phyloP scores from a whole-genome alignment of 2,797 vertebrate genomes.

The Acanthiza pusilla region DNA sequence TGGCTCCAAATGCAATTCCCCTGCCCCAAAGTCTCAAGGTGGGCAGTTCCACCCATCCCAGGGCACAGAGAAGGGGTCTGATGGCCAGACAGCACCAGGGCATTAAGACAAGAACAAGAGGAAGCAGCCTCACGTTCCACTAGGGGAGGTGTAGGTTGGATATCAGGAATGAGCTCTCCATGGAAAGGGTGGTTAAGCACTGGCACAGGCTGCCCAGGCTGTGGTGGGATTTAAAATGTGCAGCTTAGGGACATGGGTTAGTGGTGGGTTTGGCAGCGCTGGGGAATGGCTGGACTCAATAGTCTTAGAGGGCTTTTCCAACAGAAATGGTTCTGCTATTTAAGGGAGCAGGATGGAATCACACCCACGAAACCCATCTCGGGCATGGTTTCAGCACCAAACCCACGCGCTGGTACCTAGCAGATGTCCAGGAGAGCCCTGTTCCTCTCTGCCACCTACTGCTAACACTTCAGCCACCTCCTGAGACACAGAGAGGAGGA shows the following conservation, averaged over 20 bases:
- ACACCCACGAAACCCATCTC: not conserved
- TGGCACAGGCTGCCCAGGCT: not conserved
- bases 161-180: not conserved
- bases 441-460: not conserved
- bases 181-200: not conserved
- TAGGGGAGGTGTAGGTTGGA: not conserved
- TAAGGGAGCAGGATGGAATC: not conserved
- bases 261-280: not conserved
- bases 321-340: not conserved
- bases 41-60: not conserved
- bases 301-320: not conserved
- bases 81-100: not conserved
- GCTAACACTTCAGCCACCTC: not conserved
- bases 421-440: not conserved
- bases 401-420: not conserved
- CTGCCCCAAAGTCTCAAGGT: not conserved
- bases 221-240: not conserved
- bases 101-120: not conserved
- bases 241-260: not conserved
- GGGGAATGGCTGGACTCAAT: not conserved
- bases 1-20: accelerated
- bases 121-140: accelerated
- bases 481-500: not conserved
- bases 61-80: accelerated
- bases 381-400: not conserved